phyloP scores from a whole-genome alignment of 1,140 invertebrate genomes.

The Euwallacea fornicatus region DNA sequence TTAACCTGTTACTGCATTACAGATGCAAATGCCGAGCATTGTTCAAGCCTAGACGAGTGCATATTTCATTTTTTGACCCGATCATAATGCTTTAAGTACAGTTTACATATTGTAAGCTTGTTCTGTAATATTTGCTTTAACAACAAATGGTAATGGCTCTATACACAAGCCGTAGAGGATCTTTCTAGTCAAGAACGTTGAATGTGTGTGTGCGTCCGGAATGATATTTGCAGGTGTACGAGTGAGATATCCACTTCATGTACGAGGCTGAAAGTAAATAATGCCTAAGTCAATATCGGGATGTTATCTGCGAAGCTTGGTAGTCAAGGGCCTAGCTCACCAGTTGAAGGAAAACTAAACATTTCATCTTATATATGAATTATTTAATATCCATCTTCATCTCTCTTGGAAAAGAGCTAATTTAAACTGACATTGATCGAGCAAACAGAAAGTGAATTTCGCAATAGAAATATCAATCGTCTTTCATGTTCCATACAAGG shows the following conservation, averaged over 20 bases:
- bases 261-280: too few species aligned
- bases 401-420: too few species aligned
- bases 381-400: too few species aligned
- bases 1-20: not conserved
- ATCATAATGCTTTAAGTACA: conserved; percentile 20
- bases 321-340: too few species aligned
- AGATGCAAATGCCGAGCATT: conserved; percentile 12
- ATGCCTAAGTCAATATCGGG: too few species aligned
- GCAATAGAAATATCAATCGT: not conserved
- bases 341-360: too few species aligned
- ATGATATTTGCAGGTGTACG: too few species aligned
- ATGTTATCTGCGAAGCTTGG: too few species aligned
- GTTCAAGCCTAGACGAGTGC: not conserved
- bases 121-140: conserved; percentile 18
- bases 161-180: conserved; percentile 13
- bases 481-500: not conserved
- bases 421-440: too few species aligned
- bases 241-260: too few species aligned
- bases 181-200: conserved; percentile 8
- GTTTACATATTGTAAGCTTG: conserved; percentile 16
- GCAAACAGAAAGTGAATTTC: too few species aligned
- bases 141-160: conserved; percentile 24
- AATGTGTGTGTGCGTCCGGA: not conserved
- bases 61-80: conserved; percentile 19
- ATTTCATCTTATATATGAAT: too few species aligned